A percentile compares a stretch with the other conserved stretches of the same genome.
These are phyloP conservation scores for Champsocephalus gunnari DNA, from an alignment of 2,797 vertebrate species.

Conservation along the genomic window DNA sequence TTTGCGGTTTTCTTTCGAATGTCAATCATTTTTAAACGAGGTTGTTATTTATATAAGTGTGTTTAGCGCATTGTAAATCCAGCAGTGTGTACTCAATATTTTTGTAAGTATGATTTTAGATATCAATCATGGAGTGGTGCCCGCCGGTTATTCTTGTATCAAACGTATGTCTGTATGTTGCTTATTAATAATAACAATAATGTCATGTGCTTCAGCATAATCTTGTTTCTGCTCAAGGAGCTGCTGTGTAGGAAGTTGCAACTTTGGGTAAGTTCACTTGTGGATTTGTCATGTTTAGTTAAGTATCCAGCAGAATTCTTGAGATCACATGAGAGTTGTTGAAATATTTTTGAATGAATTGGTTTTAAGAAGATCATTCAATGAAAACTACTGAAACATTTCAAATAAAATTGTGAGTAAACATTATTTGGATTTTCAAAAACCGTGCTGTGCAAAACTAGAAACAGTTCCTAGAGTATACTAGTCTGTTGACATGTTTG, in stretches of 20 bases:
- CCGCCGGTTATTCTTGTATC: neutral
- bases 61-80: neutral
- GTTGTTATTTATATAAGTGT: conserved; percentile 8
- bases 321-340: neutral
- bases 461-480: neutral
- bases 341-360: too few species aligned
- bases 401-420: neutral
- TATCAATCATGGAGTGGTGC: neutral
- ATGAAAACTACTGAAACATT: neutral
- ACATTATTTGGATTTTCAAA: neutral
- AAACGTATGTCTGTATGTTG: neutral
- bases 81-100: neutral
- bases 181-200: neutral
- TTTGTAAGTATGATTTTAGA: neutral
- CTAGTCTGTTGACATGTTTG: neutral
- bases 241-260: neutral
- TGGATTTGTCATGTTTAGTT: neutral
- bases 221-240: neutral
- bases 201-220: neutral
- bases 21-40: conserved; percentile 9
- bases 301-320: neutral
- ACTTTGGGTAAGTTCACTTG: neutral
- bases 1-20: conserved; percentile 24
- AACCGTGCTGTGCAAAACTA: neutral
- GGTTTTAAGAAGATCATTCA: neutral